Base-by-base conservation (phyloP, 2,113 vertebrate genomes). In the Apodemus sylvaticus region DNA sequence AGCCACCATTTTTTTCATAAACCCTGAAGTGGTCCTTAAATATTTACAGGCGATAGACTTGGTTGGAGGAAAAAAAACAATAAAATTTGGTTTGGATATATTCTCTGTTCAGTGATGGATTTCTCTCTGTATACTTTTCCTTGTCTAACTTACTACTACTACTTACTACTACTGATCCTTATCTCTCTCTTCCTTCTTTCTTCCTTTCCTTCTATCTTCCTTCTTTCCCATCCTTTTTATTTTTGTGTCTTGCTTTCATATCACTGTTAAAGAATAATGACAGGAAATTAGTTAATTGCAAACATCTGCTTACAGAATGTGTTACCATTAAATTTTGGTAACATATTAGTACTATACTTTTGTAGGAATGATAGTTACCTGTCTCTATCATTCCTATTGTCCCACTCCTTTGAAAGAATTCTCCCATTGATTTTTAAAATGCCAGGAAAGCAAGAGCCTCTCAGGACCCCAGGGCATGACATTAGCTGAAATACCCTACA, bases 181-280 rank as follows among this genome's bases (percentile, higher is more conserved):
- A 14, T 39, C 17, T 71, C 17, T 66, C 36, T 31, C 16, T 45
- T 26, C 6, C 39, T 34, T 1, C 19, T n/a, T n/a, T n/a, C n/a
- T n/a, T n/a, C n/a, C n/a, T n/a, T n/a, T n/a, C n/a, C 29, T 29
- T 2, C 55, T 39, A 0, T 95, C 74, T 76, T 73, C 11, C 82
- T 16, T 91, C 22, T 94, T 93, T 3, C 4, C n/a, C 7, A 55
- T 24, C 81, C 7, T 62, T 29, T 92, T 14, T 81, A 88, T 4
- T 74, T 93, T 90, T 97, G 78, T 82, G 68, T 39, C 19, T 93
- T 39, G 36, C 83, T 97, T 91, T 94, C 36, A 77, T 88, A n/a
- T 24, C n/a, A 60, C n/a, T 76, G 11, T 79, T 13, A 88, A 22
- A 94, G 45, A 94, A 12, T 81, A 92, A 81, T 82, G 39, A 73